Percentiles rank a stretch among this genome's conserved stretches.
phyloP scores from a whole-genome alignment of 2,888 invertebrate species.

The Anagyrus pseudococci region DNA sequence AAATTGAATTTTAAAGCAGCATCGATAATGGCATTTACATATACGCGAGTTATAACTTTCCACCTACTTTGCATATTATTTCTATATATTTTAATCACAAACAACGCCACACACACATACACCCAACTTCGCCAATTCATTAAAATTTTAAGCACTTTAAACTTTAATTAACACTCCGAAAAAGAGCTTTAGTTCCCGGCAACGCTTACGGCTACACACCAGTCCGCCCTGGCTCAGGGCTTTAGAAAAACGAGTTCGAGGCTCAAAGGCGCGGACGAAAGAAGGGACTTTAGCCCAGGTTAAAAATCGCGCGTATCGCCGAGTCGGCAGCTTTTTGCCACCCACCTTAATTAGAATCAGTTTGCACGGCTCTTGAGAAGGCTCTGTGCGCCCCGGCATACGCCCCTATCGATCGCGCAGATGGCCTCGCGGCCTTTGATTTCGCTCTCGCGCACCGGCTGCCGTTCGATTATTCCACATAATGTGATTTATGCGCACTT shows the following conservation, averaged over 20 bases:
- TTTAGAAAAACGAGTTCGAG: too few relatives aligned
- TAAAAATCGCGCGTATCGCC: conserved; percentile 11
- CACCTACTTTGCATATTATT: too few relatives aligned
- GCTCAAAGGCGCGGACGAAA: background rate
- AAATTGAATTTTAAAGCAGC: conserved; percentile 19
- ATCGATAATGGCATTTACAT: too few relatives aligned
- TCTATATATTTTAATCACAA: too few relatives aligned
- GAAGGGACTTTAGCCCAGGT: too few relatives aligned
- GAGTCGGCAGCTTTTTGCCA: conserved; percentile 15
- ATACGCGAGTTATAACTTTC: background rate
- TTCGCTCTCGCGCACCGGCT: background rate
- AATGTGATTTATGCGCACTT: conserved; percentile 20
- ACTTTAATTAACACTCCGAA: too few relatives aligned
- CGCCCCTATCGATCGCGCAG: conserved; percentile 7
- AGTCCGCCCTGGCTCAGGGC: too few relatives aligned
- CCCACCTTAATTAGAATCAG: conserved; percentile 31
- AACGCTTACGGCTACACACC: too few relatives aligned
- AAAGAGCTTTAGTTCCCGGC: too few relatives aligned
- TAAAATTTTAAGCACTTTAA: too few relatives aligned
- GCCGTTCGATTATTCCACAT: conserved; percentile 10
- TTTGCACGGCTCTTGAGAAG: conserved; percentile 27
- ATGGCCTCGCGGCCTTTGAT: conserved; percentile 1
- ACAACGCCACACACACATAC: too few relatives aligned
- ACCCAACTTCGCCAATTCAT: too few relatives aligned
- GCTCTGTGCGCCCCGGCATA: background rate